Conservation (phyloP, 2,797 vertebrate species). For the Amniataba percoides region DNA sequence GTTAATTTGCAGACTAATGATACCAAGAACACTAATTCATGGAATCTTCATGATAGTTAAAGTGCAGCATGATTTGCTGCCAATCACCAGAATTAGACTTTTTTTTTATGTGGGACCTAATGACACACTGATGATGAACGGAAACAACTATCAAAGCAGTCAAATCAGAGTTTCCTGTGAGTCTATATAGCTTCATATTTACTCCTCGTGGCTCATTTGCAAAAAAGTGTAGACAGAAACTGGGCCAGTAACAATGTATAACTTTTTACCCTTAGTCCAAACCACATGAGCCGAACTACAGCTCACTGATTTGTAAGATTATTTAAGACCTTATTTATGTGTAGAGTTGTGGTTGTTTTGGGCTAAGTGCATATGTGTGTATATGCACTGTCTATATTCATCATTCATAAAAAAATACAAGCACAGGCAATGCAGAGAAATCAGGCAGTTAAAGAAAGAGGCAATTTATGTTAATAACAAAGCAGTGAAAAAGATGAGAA, state of each 20-base stretch:
- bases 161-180: background rate
- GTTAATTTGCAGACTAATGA: background rate
- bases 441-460: background rate
- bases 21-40: background rate
- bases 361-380: no score
- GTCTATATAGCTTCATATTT: background rate
- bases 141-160: background rate
- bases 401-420: conserved; percentile 3
- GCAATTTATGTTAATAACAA: background rate
- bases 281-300: background rate
- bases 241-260: background rate
- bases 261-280: background rate
- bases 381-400: conserved; percentile 2
- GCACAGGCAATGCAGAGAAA: background rate
- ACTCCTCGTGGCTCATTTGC: background rate
- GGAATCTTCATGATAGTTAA: background rate
- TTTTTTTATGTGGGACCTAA: background rate
- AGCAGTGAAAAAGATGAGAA: background rate
- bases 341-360: background rate
- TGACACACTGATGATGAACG: background rate
- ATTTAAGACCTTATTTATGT: background rate
- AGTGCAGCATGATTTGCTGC: background rate
- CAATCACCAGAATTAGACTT: background rate
- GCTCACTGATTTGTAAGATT: background rate
- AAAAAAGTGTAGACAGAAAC: background rate